Percentiles rank a stretch among this genome's conserved stretches.
Evolutionary conservation across 1,140 invertebrate species (phyloP).

Genomic region (Philaenus spumarius): DNA sequence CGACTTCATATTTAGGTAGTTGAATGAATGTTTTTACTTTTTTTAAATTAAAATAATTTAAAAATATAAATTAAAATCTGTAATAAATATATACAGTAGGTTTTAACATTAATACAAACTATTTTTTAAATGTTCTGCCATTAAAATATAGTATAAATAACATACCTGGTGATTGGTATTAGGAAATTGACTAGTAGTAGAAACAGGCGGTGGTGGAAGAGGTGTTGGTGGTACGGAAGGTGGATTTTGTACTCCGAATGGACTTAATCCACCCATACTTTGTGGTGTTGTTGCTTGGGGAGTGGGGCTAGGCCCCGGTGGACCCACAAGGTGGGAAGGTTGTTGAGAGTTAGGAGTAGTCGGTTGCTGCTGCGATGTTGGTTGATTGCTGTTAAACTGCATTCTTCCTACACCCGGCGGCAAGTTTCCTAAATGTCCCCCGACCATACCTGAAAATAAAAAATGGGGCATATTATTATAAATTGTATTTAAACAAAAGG

Average conservation of each 20-base stretch:
- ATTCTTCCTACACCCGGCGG: neutral
- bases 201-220: slow-evolving; percentile 18
- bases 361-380: slow-evolving; percentile 6
- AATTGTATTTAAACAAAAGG: too few relatives aligned
- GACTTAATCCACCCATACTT: slow-evolving; percentile 12
- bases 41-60: too few relatives aligned
- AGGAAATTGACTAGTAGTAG: slow-evolving; percentile 29
- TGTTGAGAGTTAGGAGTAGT: slow-evolving; percentile 11
- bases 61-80: too few relatives aligned
- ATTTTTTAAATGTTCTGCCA: neutral
- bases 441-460: neutral
- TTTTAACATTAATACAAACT: neutral
- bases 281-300: neutral
- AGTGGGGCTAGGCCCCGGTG: slow-evolving; percentile 12
- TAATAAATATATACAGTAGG: too few relatives aligned
- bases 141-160: neutral
- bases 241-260: slow-evolving; percentile 17
- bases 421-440: neutral
- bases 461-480: neutral
- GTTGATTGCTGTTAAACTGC: slow-evolving; percentile 12
- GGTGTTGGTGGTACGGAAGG: slow-evolving; percentile 20
- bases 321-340: slow-evolving; percentile 4
- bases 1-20: too few relatives aligned
- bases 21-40: too few relatives aligned
- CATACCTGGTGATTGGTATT: slow-evolving; percentile 23